Evolutionary conservation across 2,888 invertebrate genomes (phyloP), one percentile per base, ranked within the genome.

Genomic region (Ditylenchus weischeri): DNA sequence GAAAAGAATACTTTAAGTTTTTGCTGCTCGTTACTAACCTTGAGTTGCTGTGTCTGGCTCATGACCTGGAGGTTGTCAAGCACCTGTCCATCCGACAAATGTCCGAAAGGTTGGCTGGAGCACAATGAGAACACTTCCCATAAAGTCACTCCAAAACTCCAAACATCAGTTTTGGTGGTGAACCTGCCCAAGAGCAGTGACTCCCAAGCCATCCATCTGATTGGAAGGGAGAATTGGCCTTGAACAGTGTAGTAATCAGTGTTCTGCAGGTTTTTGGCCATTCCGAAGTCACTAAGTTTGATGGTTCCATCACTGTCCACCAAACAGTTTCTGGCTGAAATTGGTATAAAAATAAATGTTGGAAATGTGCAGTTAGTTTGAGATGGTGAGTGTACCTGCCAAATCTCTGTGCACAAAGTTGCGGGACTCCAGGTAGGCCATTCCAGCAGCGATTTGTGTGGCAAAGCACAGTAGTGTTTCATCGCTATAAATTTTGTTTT

Each of bases 71-170:
- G 86, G 84, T 91, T 91, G 78, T 90, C 90, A 72, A 92, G 87
- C 62, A 92, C 90, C 86, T 91, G 89, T 62, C 88, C 88, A 83
- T 93, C 91, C 13, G 88, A 87, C 72, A 91, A 84, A 69, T 89
- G 88, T 66, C 90, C 89, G 84, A 89, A 92, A 0, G 92, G 92
- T 69, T 88, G 88, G 63, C 89, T 88, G 60, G 90, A 86, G 75
- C 91, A 90, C n/a, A n/a, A n/a, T n/a, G n/a, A n/a, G n/a, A n/a
- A n/a, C 68, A 93, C 89, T 85, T 93, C 92, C 89, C 91, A 90
- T 60, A 92, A 85, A 0, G 91, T 90, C 23, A 92, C 90, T 0
- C 89, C 92, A 84, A 91, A 92, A n/a, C 91, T 88, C 92, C 92
- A 93, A 0, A 91, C 91, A 84, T 93, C 92, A 81, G 90, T 90